Evolutionary conservation across 2,113 vertebrate species (phyloP).

Genomic region (Alligator sinensis): DNA sequence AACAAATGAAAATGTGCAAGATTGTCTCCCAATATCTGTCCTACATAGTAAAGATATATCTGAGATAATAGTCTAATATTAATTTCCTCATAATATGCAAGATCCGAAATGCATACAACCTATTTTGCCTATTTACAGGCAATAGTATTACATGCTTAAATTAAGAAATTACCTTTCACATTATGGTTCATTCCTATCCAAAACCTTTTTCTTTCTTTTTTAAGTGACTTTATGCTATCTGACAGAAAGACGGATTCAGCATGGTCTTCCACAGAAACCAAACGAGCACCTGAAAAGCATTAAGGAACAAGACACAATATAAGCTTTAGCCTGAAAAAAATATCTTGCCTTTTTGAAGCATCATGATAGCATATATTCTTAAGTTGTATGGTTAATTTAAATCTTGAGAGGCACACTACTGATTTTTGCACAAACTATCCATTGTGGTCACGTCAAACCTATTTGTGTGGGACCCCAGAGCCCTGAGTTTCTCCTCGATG

Average conservation of each 20-base stretch:
- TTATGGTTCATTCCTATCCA: conserved; percentile 85
- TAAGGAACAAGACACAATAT: not conserved
- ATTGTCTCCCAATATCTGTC: not conserved
- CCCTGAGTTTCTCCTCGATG: no score
- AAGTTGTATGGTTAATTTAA: not conserved
- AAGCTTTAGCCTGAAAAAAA: not conserved
- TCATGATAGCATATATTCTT: not conserved
- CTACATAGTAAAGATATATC: not conserved
- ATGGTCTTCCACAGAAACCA: conserved; percentile 81
- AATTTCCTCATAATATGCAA: not conserved
- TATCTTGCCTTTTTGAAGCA: not conserved
- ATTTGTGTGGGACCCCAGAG: no score
- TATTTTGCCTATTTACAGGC: not conserved
- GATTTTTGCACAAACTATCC: not conserved
- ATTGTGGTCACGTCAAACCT: not conserved
- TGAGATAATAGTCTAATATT: no score
- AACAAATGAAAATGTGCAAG: not conserved
- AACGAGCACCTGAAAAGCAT: conserved; percentile 75
- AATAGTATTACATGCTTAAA: not conserved
- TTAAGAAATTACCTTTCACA: conserved; percentile 72
- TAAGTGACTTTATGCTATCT: conserved; percentile 78
- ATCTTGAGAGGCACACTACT: not conserved
- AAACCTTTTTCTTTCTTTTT: conserved; percentile 77
- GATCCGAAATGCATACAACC: not conserved
- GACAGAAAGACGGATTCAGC: conserved; percentile 81